These are phyloP conservation scores for Uloborus diversus DNA, from an alignment of 1,140 invertebrate genomes.

Conservation along the genomic window DNA sequence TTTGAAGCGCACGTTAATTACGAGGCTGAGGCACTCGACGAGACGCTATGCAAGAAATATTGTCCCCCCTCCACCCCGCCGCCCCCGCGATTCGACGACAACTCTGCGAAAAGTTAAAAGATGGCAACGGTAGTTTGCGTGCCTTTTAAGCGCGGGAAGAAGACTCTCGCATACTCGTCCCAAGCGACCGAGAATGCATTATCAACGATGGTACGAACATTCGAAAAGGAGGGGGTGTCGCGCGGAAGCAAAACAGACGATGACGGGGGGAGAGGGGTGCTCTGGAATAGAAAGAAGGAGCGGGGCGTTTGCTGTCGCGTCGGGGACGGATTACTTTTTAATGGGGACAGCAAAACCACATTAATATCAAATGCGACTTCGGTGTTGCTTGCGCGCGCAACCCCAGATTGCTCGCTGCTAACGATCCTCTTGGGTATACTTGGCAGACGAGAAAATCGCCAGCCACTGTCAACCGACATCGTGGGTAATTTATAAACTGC, in stretches of 20 bases:
- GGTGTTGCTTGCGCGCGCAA: constrained; percentile 55
- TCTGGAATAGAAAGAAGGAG: background rate
- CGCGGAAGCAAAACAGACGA: background rate
- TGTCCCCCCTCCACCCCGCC: background rate
- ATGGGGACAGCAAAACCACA: constrained; percentile 61
- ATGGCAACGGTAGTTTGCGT: constrained; percentile 3
- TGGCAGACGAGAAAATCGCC: constrained; percentile 47
- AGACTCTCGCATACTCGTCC: background rate
- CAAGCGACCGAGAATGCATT: constrained; percentile 44
- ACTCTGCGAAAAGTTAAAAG: constrained; percentile 47
- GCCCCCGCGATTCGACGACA: constrained; percentile 2
- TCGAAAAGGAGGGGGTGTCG: background rate
- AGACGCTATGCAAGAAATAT: constrained; percentile 47
- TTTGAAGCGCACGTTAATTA: constrained; percentile 53
- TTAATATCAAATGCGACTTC: constrained; percentile 61
- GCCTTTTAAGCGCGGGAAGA: background rate
- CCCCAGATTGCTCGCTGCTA: constrained; percentile 48
- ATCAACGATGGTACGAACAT: constrained; percentile 30
- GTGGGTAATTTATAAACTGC: constrained; percentile 59
- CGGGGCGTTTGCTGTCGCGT: constrained; percentile 8
- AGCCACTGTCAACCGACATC: constrained; percentile 46
- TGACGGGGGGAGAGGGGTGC: background rate
- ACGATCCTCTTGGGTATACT: constrained; percentile 54
- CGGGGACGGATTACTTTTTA: constrained; percentile 60
- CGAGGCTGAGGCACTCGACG: constrained; percentile 17